phyloP scores from a whole-genome alignment of 2,797 vertebrate species.

The Masticophis lateralis region DNA sequence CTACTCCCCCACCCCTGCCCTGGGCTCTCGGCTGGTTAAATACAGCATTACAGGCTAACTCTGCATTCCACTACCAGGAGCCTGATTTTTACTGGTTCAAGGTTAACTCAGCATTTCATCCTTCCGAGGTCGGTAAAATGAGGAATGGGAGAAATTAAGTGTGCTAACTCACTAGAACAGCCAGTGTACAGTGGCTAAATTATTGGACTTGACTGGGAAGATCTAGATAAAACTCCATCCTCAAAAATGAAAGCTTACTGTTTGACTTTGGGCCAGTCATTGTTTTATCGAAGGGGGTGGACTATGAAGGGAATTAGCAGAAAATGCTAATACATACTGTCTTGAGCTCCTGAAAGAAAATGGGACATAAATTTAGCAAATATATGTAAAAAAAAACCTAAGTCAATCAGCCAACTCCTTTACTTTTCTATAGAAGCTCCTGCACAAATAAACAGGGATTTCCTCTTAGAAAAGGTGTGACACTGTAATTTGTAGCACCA shows the following conservation, averaged over 20 bases:
- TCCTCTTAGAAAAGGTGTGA: background rate
- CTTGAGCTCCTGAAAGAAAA: background rate
- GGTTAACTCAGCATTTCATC: background rate
- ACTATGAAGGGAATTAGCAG: background rate
- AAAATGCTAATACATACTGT: background rate
- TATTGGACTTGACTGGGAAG: background rate
- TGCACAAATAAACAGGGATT: background rate
- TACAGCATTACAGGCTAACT: background rate
- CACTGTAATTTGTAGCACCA: background rate
- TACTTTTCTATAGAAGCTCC: background rate
- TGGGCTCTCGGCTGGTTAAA: no score
- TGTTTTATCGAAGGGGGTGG: background rate
- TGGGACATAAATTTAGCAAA: background rate
- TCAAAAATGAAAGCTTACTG: background rate
- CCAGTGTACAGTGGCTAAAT: background rate
- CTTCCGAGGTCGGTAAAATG: background rate
- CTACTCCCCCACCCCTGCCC: no score
- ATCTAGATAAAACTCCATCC: background rate
- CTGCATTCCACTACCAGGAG: background rate
- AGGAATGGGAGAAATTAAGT: background rate
- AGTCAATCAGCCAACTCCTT: background rate
- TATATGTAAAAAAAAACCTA: background rate
- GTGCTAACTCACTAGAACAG: background rate
- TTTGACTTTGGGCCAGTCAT: background rate
- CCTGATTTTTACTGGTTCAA: background rate